Evolutionary conservation across 2,797 vertebrate genomes (phyloP), one percentile per base, ranked within the genome.

Genomic region (Poeciliopsis paucimaculata): DNA sequence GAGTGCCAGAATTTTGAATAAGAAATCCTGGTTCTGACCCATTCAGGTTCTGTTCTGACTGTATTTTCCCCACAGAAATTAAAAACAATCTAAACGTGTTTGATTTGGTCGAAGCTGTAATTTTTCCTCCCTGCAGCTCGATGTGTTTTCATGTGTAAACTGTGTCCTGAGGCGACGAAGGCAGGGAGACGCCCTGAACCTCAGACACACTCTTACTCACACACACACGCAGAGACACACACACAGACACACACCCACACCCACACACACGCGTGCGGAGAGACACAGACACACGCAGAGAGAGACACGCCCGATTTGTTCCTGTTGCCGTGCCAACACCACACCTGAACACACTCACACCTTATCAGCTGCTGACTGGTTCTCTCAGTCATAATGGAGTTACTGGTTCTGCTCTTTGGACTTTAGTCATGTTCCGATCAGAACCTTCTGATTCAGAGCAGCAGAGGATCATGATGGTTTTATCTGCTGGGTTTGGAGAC

Each of bases 311-410:
- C 92, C 28, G 16, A 75, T 78, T n/a, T 75, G 78, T 76, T 53
- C 77, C 62, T 77, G 71, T 78, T 77, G 41, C 77, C 51, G 0
- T 82, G 84, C 72, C 88, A 83, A 76, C 84, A 9, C 89, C 92
- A 84, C 92, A 90, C 75, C 76, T 89, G 62, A 79, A 81, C 53
- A 80, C 87, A 86, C 68, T 77, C 71, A 80, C 83, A 77, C 64
- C 8, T 71, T 45, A 74, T 71, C 73, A 45, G 43, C 78, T 64
- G 41, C 73, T 78, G 75, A 64, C 53, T 76, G 55, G 41, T 74
- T 5, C 20, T 9, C 26, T 39, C 26, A 3, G 51, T 55, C 31
- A 10, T 66, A 10, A 36, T 39, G 18, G 8, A 66, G 5, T 8
- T 36, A 10, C 12, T 12, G 55, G 11, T 28, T 23, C 57, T 28